Evolutionary conservation across 2,113 vertebrate species (phyloP).

Genomic region (Protobothrops flavoviridis): DNA sequence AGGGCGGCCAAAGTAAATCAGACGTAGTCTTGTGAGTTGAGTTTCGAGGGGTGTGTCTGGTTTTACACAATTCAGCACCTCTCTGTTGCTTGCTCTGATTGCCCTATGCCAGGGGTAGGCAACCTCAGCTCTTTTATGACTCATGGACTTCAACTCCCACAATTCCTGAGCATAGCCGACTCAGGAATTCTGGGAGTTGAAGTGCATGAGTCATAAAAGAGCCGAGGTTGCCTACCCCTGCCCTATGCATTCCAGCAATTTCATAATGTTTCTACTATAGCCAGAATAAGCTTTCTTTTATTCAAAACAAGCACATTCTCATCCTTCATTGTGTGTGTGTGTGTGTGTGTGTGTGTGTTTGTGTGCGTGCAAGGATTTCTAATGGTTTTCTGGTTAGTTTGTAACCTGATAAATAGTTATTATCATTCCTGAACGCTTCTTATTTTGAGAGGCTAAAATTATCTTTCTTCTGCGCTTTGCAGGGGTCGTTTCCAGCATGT

Average conservation of each 20-base stretch:
- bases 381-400: background rate
- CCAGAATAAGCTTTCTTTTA: background rate
- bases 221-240: too few species aligned
- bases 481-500: background rate
- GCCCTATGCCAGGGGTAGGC: too few species aligned
- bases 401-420: background rate
- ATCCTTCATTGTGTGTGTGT: background rate
- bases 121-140: too few species aligned
- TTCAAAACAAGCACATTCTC: background rate
- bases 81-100: background rate
- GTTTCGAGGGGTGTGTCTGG: background rate
- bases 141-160: too few species aligned
- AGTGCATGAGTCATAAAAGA: too few species aligned
- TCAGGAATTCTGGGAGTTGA: too few species aligned
- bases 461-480: background rate
- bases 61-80: background rate
- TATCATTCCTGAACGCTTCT: background rate
- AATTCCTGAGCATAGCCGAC: too few species aligned
- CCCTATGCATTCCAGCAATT: background rate
- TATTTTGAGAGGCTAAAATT: background rate
- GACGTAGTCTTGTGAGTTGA: background rate
- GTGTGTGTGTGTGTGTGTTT: too few species aligned
- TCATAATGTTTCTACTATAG: background rate
- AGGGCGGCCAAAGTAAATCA: background rate
- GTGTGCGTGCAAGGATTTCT: background rate